These are phyloP conservation scores for Crotalus tigris DNA, from an alignment of 2,113 vertebrate genomes.

Conservation along the genomic window DNA sequence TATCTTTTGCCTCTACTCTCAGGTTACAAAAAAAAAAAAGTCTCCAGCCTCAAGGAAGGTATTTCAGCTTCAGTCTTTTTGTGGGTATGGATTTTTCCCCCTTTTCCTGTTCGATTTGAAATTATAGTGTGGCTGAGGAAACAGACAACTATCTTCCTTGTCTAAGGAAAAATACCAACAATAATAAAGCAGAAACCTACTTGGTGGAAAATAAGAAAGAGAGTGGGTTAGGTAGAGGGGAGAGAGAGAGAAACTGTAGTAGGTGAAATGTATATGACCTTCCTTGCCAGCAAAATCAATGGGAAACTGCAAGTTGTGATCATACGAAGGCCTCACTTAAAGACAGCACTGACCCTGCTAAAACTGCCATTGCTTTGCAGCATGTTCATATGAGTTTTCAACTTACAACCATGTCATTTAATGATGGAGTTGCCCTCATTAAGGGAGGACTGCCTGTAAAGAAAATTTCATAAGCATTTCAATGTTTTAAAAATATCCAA, in stretches of 20 bases:
- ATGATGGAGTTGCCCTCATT: not conserved
- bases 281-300: not conserved
- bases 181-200: not conserved
- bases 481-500: not conserved
- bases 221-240: not conserved
- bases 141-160: not conserved
- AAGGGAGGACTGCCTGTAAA: not conserved
- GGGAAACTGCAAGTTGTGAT: not conserved
- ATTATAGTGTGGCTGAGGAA: slow-evolving; percentile 6
- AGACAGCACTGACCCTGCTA: not conserved
- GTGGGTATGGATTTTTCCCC: not conserved
- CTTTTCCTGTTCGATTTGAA: not conserved
- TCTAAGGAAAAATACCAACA: not conserved
- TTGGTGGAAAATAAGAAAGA: not conserved
- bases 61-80: not conserved
- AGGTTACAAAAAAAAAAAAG: not conserved
- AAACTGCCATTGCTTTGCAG: not conserved
- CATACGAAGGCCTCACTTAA: not conserved
- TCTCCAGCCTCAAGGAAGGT: not conserved
- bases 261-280: not conserved
- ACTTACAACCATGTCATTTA: not conserved
- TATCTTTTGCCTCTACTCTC: not conserved
- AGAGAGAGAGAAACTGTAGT: not conserved
- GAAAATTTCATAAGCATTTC: not conserved
- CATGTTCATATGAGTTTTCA: not conserved